Conservation (phyloP, 2,888 invertebrate species). For the Cremastobaeus sp. region DNA sequence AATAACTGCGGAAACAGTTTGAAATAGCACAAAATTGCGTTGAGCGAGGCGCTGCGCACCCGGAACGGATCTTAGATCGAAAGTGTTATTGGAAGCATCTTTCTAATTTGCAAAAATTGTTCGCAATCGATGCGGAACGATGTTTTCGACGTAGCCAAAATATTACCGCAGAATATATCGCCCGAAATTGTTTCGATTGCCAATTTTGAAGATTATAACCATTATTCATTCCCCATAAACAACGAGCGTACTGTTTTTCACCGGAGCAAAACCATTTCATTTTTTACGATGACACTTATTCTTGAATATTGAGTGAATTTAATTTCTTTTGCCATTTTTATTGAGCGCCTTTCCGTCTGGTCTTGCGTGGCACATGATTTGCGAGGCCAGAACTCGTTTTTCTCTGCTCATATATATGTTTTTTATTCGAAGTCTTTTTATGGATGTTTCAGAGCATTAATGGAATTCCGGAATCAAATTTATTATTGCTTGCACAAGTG, state of each 20-base stretch:
- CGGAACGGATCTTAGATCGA: no score
- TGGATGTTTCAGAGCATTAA: conserved; percentile 70
- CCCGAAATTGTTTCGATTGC: no score
- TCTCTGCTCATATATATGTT: conserved; percentile 63
- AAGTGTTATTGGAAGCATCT: no score
- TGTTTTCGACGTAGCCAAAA: no score
- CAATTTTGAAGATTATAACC: not conserved
- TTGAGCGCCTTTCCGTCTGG: conserved; percentile 19
- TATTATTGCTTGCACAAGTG: conserved; percentile 66
- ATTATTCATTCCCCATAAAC: no score
- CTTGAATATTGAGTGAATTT: conserved; percentile 21
- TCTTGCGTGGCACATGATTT: conserved; percentile 42
- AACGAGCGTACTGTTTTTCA: conserved; percentile 5
- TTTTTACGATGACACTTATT: conserved; percentile 21
- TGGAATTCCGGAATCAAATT: conserved; percentile 74
- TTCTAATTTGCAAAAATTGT: no score
- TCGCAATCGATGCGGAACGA: no score
- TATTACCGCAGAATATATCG: no score
- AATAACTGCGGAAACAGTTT: not conserved
- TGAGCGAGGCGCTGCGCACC: no score
- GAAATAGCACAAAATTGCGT: no score
- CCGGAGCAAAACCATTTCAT: not conserved
- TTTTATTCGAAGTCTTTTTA: conserved; percentile 48
- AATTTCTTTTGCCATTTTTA: conserved; percentile 32
- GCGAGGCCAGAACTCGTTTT: conserved; percentile 42